phyloP scores from a whole-genome alignment of 2,797 vertebrate species.

The Amblyraja radiata region DNA sequence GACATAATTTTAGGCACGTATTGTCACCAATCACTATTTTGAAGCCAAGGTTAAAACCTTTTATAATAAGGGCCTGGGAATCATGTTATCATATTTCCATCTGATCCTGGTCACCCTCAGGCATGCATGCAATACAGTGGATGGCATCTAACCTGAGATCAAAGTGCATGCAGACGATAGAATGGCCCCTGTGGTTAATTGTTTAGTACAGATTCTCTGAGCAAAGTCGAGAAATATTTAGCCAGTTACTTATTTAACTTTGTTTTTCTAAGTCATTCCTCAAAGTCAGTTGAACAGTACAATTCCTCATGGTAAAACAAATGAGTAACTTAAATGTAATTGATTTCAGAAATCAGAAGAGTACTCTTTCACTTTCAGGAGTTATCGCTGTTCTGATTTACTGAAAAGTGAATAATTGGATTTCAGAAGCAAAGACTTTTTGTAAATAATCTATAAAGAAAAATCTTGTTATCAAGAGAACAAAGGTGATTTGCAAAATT shows the following conservation, averaged over 20 bases:
- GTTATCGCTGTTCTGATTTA: not conserved
- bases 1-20: not conserved
- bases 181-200: constrained; percentile 27
- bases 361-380: not conserved
- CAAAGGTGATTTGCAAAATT: not conserved
- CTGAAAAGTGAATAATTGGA: not conserved
- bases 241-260: constrained; percentile 1
- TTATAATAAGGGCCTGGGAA: constrained; percentile 17
- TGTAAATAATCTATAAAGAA: not conserved
- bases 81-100: constrained; percentile 11
- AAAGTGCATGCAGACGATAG: constrained; percentile 1
- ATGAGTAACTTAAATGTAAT: not conserved
- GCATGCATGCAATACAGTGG: constrained; percentile 21
- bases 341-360: not conserved
- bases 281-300: not conserved
- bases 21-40: constrained; percentile 17
- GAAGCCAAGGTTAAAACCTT: constrained; percentile 4
- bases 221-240: constrained; percentile 18
- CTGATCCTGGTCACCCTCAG: constrained; percentile 23
- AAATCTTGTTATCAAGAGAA: not conserved
- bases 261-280: constrained; percentile 1
- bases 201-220: not conserved
- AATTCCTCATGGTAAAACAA: not conserved
- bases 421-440: not conserved
- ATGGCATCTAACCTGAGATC: constrained; percentile 29